phyloP scores from a whole-genome alignment of 2,888 invertebrate genomes.

The Chymomyza procnemis region DNA sequence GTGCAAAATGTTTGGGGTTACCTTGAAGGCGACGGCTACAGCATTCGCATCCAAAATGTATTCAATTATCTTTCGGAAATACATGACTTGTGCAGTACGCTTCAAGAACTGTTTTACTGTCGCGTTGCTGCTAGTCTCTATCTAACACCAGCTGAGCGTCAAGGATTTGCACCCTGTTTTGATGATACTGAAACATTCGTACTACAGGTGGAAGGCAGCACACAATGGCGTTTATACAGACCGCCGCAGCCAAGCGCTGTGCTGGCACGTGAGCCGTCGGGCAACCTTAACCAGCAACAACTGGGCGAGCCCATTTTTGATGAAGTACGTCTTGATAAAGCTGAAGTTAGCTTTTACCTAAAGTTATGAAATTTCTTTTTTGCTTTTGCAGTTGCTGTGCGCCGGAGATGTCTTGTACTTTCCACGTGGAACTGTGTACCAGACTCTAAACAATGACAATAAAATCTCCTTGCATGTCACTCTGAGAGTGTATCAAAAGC shows the following conservation, averaged over 20 bases:
- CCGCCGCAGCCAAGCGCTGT: constrained; percentile 84
- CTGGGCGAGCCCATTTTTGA: constrained; percentile 89
- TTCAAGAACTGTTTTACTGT: constrained; percentile 95
- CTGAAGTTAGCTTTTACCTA: not conserved
- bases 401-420: constrained; percentile 95
- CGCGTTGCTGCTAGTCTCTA: constrained; percentile 97
- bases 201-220: constrained; percentile 95
- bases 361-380: not conserved
- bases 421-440: constrained; percentile 91
- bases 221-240: constrained; percentile 94
- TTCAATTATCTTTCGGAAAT: constrained; percentile 87
- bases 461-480: constrained; percentile 95
- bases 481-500: constrained; percentile 92
- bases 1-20: constrained; percentile 90
- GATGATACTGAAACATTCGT: constrained; percentile 99
- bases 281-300: constrained; percentile 85
- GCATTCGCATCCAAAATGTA: constrained; percentile 92
- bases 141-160: constrained; percentile 94
- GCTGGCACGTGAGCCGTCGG: constrained; percentile 90
- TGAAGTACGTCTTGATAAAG: constrained; percentile 56
- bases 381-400: constrained; percentile 80
- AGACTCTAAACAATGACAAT: constrained; percentile 87
- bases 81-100: constrained; percentile 83
- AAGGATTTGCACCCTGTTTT: constrained; percentile 98
- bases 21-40: constrained; percentile 92